Evolutionary conservation across 2,888 invertebrate genomes (phyloP).

Genomic region (Ophion slaviceki): DNA sequence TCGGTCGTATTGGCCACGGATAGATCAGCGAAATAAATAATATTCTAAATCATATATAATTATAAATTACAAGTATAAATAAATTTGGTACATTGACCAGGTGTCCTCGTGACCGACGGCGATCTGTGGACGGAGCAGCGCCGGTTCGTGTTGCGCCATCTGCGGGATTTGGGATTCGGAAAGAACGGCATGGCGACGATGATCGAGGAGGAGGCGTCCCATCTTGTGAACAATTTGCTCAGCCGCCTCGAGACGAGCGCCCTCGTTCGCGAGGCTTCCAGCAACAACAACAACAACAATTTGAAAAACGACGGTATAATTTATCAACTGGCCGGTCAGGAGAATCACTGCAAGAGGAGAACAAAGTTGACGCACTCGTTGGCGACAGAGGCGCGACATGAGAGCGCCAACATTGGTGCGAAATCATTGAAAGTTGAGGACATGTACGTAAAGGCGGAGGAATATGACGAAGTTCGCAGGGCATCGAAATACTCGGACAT

Average conservation of each 20-base stretch:
- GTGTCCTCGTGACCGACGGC: constrained; percentile 90
- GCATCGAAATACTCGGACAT: constrained; percentile 79
- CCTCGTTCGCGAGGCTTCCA: constrained; percentile 8
- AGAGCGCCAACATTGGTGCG: background rate
- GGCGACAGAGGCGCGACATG: background rate
- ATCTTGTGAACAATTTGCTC: constrained; percentile 87
- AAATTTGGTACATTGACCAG: constrained; percentile 70
- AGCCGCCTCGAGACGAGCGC: constrained; percentile 82
- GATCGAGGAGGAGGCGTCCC: constrained; percentile 88
- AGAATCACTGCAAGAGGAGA: constrained; percentile 57
- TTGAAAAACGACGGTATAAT: constrained; percentile 72
- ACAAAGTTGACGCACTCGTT: background rate
- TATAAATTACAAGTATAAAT: too few relatives aligned
- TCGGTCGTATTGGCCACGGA: too few relatives aligned
- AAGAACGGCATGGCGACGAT: constrained; percentile 90
- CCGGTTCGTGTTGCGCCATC: constrained; percentile 90
- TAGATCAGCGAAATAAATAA: background rate
- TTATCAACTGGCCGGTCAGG: constrained; percentile 71
- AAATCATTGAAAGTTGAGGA: constrained; percentile 73
- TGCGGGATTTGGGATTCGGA: constrained; percentile 93
- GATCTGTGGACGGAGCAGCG: constrained; percentile 91
- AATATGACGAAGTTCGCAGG: constrained; percentile 75
- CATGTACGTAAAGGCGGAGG: constrained; percentile 77
- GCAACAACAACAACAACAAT: constrained; percentile 55
- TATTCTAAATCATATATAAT: background rate